A percentile compares a stretch with the other conserved stretches of the same genome.
Evolutionary conservation across 2,113 vertebrate species (phyloP).

Genomic region (Notarius quadriscutis): DNA sequence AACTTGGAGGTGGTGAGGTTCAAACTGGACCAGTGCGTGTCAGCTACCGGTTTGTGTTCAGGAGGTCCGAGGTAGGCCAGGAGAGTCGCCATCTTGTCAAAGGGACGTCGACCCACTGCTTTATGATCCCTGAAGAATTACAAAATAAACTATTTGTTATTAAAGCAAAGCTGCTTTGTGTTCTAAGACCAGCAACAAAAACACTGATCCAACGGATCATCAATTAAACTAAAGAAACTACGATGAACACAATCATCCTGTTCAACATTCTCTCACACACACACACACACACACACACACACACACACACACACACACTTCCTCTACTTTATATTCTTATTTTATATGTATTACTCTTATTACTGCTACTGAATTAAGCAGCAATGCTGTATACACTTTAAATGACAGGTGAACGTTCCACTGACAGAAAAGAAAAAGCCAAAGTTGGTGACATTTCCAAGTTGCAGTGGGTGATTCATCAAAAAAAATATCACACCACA

Average conservation of each 20-base stretch:
- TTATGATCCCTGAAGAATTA: conserved; percentile 89
- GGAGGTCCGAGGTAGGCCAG: conserved; percentile 95
- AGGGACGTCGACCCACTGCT: conserved; percentile 92
- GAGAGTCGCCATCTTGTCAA: conserved; percentile 99
- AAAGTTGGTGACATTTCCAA: too few species aligned
- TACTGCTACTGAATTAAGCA: not conserved
- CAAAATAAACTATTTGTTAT: not conserved
- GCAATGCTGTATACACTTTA: not conserved
- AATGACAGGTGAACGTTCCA: not conserved
- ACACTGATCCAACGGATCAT: not conserved
- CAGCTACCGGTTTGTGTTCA: conserved; percentile 96
- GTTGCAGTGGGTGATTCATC: too few species aligned
- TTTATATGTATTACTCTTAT: not conserved
- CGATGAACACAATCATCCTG: not conserved
- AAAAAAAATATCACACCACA: too few species aligned
- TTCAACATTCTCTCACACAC: not conserved
- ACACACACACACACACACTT: not conserved
- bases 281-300: too few species aligned
- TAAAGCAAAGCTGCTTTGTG: not conserved
- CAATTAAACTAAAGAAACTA: not conserved
- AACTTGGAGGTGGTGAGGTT: conserved; percentile 99
- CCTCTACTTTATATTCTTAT: not conserved
- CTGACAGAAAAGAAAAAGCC: too few species aligned
- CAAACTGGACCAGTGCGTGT: conserved; percentile 98
- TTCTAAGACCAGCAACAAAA: not conserved